Percentiles rank a stretch among this genome's conserved stretches.
Conservation (phyloP, 1,140 invertebrate genomes). For the Melanaphis sacchari region DNA sequence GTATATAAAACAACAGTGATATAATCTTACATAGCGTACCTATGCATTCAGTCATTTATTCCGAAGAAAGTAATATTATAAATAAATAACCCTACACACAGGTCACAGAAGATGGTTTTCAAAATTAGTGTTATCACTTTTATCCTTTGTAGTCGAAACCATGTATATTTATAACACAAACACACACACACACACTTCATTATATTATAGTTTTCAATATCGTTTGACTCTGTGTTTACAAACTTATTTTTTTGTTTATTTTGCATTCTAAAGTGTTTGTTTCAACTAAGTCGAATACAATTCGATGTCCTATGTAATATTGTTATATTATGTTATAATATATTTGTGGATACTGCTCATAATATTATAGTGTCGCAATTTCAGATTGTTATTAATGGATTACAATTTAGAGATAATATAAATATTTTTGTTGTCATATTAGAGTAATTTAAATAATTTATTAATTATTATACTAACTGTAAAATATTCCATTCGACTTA, state of each 20-base stretch:
- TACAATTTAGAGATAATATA: background rate
- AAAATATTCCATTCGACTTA: background rate
- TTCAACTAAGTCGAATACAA: background rate
- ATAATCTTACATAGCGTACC: background rate
- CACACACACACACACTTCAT: background rate
- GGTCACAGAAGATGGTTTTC: background rate
- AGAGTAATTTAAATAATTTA: background rate
- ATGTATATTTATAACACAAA: background rate
- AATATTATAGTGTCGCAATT: background rate
- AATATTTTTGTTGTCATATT: background rate
- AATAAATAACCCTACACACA: background rate
- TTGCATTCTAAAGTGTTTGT: too few species aligned
- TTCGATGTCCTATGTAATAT: background rate
- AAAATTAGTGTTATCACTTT: background rate
- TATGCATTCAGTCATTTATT: constrained; percentile 13
- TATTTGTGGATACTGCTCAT: background rate
- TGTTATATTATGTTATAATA: background rate
- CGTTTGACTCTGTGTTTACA: background rate
- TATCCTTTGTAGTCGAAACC: background rate
- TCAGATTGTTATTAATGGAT: background rate
- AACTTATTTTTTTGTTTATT: background rate
- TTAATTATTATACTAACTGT: background rate
- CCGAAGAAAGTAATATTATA: background rate
- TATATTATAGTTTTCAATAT: background rate
- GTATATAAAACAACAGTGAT: background rate